phyloP scores from a whole-genome alignment of 2,113 vertebrate species.

The Ancistrus triradiatus region DNA sequence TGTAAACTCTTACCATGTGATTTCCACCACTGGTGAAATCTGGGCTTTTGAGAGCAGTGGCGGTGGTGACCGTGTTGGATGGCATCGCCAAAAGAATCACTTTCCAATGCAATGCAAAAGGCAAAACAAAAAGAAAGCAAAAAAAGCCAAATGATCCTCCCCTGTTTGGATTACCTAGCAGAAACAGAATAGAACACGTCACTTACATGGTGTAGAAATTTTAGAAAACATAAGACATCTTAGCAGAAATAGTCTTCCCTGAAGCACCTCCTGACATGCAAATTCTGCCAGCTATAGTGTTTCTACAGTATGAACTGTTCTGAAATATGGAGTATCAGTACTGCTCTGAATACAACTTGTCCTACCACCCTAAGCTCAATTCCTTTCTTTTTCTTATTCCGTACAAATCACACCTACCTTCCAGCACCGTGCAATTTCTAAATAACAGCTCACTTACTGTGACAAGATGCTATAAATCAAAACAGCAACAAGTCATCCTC shows the following conservation, averaged over 20 bases:
- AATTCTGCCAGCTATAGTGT: too few relatives aligned
- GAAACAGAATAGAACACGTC: constrained; percentile 11
- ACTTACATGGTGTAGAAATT: neutral
- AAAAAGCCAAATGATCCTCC: constrained; percentile 57
- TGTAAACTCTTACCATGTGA: constrained; percentile 65
- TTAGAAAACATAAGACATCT: neutral
- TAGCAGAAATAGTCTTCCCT: neutral
- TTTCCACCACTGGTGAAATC: constrained; percentile 60
- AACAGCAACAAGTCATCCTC: constrained; percentile 10
- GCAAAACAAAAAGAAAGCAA: constrained; percentile 45
- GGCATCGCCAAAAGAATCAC: constrained; percentile 67
- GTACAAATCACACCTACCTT: too few relatives aligned
- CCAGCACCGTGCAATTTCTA: too few relatives aligned
- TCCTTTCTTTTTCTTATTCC: neutral
- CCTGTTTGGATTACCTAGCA: constrained; percentile 55
- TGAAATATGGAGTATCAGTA: neutral
- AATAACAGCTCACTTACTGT: too few relatives aligned
- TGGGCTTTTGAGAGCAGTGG: constrained; percentile 59
- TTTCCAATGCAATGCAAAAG: constrained; percentile 38
- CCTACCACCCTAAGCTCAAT: constrained; percentile 32
- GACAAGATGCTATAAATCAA: constrained; percentile 6
- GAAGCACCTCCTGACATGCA: too few relatives aligned
- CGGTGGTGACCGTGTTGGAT: constrained; percentile 71
- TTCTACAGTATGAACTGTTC: neutral
- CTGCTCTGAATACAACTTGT: constrained; percentile 18